Percentiles rank a stretch among this genome's conserved stretches.
phyloP scores from a whole-genome alignment of 2,888 invertebrate species.

The Brachypalpus laphriformis region DNA sequence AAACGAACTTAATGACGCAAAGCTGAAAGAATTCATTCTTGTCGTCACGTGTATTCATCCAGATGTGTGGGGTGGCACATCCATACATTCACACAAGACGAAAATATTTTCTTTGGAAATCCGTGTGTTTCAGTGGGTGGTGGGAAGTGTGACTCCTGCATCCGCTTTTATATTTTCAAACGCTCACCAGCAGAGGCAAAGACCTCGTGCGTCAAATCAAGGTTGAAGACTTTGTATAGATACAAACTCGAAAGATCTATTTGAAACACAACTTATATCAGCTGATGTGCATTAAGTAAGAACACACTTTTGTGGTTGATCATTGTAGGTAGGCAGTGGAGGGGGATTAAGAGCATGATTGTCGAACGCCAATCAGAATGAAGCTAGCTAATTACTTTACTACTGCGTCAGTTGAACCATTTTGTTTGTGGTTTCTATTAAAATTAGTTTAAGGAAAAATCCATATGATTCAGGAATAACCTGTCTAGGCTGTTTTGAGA shows the following conservation, averaged over 20 bases:
- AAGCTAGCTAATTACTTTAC: background rate
- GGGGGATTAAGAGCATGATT: background rate
- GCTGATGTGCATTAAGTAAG: background rate
- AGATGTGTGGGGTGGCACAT: background rate
- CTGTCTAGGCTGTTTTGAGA: background rate
- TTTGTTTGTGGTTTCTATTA: conserved; percentile 7
- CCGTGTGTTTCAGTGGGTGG: background rate
- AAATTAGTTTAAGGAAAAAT: background rate
- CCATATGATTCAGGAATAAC: conserved; percentile 4
- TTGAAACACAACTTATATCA: background rate
- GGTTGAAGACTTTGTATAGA: background rate
- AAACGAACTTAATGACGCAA: conserved; percentile 44
- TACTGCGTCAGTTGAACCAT: background rate
- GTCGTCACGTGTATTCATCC: conserved; percentile 1
- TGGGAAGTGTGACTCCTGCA: background rate
- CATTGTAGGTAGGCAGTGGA: background rate
- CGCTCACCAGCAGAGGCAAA: background rate
- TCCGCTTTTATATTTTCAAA: background rate
- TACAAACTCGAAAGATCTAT: background rate
- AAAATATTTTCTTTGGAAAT: background rate
- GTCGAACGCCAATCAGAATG: background rate
- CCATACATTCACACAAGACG: background rate
- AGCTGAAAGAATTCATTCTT: conserved; percentile 50
- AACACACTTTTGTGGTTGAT: background rate
- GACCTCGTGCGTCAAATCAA: background rate